phyloP scores from a whole-genome alignment of 2,888 invertebrate genomes.

The Thereva nobilitata region DNA sequence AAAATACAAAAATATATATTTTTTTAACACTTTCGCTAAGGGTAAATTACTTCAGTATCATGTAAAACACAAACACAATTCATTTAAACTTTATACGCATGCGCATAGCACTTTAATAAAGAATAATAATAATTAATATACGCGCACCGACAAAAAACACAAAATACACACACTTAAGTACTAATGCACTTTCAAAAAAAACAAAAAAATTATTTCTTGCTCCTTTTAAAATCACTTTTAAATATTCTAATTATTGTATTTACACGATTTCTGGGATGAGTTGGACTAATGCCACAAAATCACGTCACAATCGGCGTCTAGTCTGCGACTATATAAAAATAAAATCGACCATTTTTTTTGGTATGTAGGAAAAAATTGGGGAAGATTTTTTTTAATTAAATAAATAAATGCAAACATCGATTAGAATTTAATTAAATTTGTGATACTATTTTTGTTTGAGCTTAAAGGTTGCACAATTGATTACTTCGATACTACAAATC shows the following conservation, averaged over 20 bases:
- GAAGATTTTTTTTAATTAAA: no score
- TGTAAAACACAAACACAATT: no score
- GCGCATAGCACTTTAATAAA: no score
- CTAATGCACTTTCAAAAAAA: no score
- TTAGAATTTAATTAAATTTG: not conserved
- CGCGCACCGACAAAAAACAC: no score
- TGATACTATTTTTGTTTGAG: not conserved
- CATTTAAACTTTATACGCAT: no score
- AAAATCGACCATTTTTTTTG: constrained; percentile 11
- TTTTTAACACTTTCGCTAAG: no score
- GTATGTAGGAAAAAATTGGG: not conserved
- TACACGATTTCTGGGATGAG: constrained; percentile 31
- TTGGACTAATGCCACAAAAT: constrained; percentile 25
- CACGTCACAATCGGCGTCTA: constrained; percentile 30
- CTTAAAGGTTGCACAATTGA: not conserved
- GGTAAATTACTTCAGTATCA: no score
- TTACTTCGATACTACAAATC: no score
- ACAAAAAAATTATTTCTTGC: constrained; percentile 1
- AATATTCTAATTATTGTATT: constrained; percentile 25
- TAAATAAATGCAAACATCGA: not conserved
- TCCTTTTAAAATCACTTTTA: constrained; percentile 23
- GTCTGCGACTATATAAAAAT: constrained; percentile 25
- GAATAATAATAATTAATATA: no score
- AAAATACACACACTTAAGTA: no score
- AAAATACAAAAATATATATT: no score